phyloP scores from a whole-genome alignment of 2,113 vertebrate genomes.

The Cavia porcellus region DNA sequence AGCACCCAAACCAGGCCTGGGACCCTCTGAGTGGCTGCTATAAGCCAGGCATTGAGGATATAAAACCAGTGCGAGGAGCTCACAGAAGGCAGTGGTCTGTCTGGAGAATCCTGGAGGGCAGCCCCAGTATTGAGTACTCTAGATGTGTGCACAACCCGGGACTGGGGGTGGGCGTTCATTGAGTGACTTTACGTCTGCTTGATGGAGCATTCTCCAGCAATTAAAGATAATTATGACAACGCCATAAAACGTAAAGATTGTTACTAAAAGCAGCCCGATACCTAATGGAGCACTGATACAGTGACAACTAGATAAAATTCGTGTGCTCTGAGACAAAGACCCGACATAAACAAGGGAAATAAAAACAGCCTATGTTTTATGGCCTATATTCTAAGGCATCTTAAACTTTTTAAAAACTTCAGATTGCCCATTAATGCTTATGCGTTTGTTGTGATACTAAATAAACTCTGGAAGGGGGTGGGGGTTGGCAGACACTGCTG shows the following conservation, averaged over 20 bases:
- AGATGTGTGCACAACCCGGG: rapidly evolving
- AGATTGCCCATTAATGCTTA: background rate
- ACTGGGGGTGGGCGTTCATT: background rate
- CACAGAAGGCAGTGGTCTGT: background rate
- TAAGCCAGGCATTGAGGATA: background rate
- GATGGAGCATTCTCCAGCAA: background rate
- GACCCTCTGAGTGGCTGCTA: background rate
- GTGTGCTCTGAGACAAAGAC: background rate
- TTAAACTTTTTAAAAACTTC: background rate
- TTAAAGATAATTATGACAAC: constrained; percentile 37
- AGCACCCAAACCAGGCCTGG: background rate
- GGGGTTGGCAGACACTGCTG: background rate
- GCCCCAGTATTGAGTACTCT: rapidly evolving
- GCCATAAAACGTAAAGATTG: background rate
- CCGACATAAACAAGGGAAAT: constrained; percentile 16
- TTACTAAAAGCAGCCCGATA: background rate
- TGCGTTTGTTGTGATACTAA: background rate
- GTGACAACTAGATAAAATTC: background rate
- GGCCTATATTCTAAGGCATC: background rate
- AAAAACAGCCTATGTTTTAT: constrained; percentile 38
- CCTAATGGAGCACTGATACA: background rate
- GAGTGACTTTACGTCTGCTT: background rate
- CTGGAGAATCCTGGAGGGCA: background rate
- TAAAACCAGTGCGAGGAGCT: background rate
- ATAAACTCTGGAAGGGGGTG: background rate